These are phyloP conservation scores for Halocynthia roretzi DNA, from an alignment of 23 tunicate species.

Conservation along the genomic window DNA sequence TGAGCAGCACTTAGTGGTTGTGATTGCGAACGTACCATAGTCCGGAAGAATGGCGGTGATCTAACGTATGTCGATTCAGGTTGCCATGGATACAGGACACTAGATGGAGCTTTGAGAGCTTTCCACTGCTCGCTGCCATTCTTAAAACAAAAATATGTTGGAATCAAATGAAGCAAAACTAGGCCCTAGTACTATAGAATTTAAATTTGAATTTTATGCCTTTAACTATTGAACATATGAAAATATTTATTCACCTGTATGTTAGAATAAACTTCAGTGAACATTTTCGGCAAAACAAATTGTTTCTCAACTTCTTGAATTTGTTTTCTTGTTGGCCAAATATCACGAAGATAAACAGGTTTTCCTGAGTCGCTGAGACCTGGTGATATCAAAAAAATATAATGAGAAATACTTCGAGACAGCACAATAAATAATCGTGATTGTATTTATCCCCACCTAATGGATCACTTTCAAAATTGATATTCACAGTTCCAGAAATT, in stretches of 20 bases:
- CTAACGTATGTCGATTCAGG: slow-evolving; percentile 76
- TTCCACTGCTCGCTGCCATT: slow-evolving; percentile 88
- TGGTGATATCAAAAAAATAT: background rate
- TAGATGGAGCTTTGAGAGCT: slow-evolving; percentile 53
- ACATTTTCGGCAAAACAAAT: slow-evolving; percentile 85
- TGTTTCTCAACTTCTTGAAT: slow-evolving; percentile 81
- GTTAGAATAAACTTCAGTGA: slow-evolving; percentile 78
- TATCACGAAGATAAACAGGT: slow-evolving; percentile 70
- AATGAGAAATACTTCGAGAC: too few species aligned
- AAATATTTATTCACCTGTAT: slow-evolving; percentile 41
- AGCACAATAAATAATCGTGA: too few species aligned
- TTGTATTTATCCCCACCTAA: slow-evolving; percentile 34
- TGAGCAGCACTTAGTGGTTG: too few species aligned
- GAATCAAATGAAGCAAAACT: too few species aligned
- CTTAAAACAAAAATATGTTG: slow-evolving; percentile 19
- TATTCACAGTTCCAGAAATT: slow-evolving; percentile 80
- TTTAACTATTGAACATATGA: background rate
- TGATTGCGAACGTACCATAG: slow-evolving; percentile 36
- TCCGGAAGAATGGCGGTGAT: slow-evolving; percentile 92
- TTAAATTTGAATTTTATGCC: background rate
- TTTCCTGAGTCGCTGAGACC: slow-evolving; percentile 62
- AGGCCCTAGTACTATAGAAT: too few species aligned
- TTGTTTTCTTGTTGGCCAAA: slow-evolving; percentile 76
- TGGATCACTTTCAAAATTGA: slow-evolving; percentile 89
- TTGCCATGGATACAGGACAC: slow-evolving; percentile 86